Evolutionary conservation across 35 echinoderm and acorn worm species (phyloP).

Genomic region (Heliocidaris tuberculata): DNA sequence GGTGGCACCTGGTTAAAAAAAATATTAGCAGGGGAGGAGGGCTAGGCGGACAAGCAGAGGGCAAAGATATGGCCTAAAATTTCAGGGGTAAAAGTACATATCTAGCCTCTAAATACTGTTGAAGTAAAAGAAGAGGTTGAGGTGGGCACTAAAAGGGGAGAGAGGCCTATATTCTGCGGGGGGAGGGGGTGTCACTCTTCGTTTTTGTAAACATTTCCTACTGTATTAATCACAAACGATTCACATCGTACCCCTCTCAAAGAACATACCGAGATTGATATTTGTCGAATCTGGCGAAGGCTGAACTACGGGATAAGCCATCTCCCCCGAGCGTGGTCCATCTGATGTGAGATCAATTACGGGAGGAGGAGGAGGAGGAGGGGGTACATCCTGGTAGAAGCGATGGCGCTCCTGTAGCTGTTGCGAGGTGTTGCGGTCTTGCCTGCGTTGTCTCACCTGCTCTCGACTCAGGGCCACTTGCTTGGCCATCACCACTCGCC

Average conservation of each 20-base stretch:
- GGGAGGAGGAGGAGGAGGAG: background rate
- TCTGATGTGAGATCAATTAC: background rate
- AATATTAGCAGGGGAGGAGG: too few relatives aligned
- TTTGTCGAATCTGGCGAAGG: background rate
- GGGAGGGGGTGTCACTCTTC: too few relatives aligned
- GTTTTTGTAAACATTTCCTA: too few relatives aligned
- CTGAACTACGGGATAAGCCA: background rate
- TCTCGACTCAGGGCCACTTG: conserved; percentile 33
- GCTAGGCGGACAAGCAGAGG: too few relatives aligned
- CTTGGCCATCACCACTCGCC: conserved; percentile 25
- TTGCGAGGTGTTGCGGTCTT: background rate
- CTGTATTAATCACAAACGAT: too few relatives aligned
- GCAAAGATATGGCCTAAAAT: too few relatives aligned
- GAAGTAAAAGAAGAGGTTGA: too few relatives aligned
- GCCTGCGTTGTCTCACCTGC: background rate
- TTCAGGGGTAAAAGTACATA: too few relatives aligned
- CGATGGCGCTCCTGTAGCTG: background rate
- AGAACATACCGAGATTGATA: background rate
- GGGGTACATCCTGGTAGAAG: background rate
- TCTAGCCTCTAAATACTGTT: too few relatives aligned
- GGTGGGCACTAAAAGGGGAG: too few relatives aligned
- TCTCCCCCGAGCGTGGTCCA: background rate
- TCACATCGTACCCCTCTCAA: background rate
- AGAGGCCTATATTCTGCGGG: too few relatives aligned
- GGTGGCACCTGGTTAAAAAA: too few relatives aligned